phyloP scores from a whole-genome alignment of 2,113 vertebrate species.

The Tenebrosternarchus preto region DNA sequence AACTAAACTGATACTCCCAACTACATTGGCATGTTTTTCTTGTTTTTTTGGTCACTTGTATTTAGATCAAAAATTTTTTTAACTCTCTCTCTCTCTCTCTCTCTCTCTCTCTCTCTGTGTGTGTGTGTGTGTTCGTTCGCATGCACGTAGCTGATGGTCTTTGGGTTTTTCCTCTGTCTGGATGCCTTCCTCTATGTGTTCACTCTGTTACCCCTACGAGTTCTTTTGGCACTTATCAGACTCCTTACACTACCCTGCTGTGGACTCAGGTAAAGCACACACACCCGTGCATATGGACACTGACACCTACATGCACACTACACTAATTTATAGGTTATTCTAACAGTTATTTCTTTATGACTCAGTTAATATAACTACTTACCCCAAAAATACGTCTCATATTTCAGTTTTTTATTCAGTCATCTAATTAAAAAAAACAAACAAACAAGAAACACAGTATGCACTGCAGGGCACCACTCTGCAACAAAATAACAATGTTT shows the following conservation, averaged over 20 bases:
- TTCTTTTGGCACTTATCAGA: conserved; percentile 87
- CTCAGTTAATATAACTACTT: too few relatives aligned
- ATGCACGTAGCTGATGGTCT: conserved; percentile 92
- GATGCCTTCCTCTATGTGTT: conserved; percentile 97
- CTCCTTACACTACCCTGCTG: conserved; percentile 92
- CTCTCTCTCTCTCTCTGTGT: conserved; percentile 23
- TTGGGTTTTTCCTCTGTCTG: conserved; percentile 97
- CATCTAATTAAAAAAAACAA: too few relatives aligned
- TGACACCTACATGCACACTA: not conserved
- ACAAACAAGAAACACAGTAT: too few relatives aligned
- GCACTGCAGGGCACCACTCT: too few relatives aligned
- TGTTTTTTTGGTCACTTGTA: not conserved
- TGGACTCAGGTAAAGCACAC: conserved; percentile 83
- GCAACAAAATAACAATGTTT: too few relatives aligned
- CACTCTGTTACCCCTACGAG: conserved; percentile 91
- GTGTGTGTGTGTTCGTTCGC: conserved; percentile 54
- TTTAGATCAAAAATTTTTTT: not conserved
- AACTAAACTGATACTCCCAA: not conserved
- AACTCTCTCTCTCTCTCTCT: not conserved
- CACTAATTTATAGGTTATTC: too few relatives aligned
- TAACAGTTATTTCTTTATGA: too few relatives aligned
- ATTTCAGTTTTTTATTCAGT: too few relatives aligned
- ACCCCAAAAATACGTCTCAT: too few relatives aligned
- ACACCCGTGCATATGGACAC: conserved; percentile 10
- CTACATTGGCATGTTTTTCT: too few relatives aligned